Evolutionary conservation across 2,113 vertebrate species (phyloP), one percentile per base, ranked within the genome.

Genomic region (Pogonocichla stellata): DNA sequence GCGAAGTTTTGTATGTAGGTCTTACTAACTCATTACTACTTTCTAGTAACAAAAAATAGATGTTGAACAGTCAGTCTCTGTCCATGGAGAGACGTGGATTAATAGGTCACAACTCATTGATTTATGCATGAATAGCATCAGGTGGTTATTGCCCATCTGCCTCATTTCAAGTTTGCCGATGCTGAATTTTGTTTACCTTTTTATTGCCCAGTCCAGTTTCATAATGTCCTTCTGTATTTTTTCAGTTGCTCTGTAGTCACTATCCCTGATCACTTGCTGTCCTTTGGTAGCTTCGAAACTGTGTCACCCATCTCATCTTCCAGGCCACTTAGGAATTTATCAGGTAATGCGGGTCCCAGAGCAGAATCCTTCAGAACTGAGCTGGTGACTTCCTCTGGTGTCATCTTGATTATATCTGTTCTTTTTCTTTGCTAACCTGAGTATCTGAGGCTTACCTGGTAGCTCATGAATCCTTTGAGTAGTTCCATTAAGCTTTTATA

Each of bases 401-500:
- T 70, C 47, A 17, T 69, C 58, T 69, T 65, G 50, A 24, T 66
- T 56, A 4, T 56, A 13, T 38, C 43, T 47, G 10, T 58, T 86
- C 33, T 78, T 93, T 65, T 82, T 82, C 58, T 61, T 90, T 82
- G 34, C 45, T 65, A 54, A 14, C 66, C n/a, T 69, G 20, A 71
- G 88, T 80, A 86, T 86, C 84, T 78, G 56, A 80, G 56, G 86
- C 65, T 88, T 94, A 74, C 19, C n/a, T 77, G 54, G n/a, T 61
- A 88, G 54, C 58, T 95, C 75, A 70, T 70, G 75, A 86, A 71
- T 94, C 77, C 75, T 90, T 88, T 42, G 50, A 83, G 72, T 90
- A 95, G 80, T 95, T 92, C 71, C 75, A 51, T 86, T 95, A 88
- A 80, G 82, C 82, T 94, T 95, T 97, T 93, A 54, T 91, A 75